Percentiles rank a stretch among this genome's conserved stretches.
Evolutionary conservation across 2,113 vertebrate species (phyloP).

Genomic region (Peromyscus californicus): DNA sequence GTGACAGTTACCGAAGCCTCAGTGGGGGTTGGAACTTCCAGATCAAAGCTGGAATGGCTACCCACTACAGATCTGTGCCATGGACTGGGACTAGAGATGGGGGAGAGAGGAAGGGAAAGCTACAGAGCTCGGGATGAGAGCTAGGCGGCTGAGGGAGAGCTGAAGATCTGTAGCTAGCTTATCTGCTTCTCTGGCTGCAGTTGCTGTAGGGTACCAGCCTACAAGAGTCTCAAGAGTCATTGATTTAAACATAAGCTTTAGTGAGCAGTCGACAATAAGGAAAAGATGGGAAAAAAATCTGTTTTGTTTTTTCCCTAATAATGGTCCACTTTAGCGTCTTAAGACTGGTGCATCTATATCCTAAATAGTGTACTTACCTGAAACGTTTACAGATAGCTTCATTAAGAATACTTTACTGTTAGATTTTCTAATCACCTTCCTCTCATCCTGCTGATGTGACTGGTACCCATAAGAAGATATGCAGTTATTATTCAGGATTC

Average conservation of each 20-base stretch:
- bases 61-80: neutral
- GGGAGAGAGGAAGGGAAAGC: neutral
- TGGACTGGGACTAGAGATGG: neutral
- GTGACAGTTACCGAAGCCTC: no score
- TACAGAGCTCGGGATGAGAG: neutral
- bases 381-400: slow-evolving; percentile 2
- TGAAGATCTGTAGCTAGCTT: neutral
- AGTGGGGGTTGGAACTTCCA: no score
- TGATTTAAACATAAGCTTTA: neutral
- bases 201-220: neutral
- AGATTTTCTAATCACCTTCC: neutral
- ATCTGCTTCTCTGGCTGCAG: neutral
- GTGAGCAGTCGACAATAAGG: neutral
- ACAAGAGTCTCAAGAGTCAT: neutral
- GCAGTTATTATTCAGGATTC: neutral
- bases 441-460: neutral
- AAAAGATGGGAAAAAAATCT: neutral
- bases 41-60: no score
- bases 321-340: neutral
- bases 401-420: slow-evolving; percentile 20
- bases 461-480: neutral
- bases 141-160: neutral
- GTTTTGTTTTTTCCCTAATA: neutral
- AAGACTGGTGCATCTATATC: neutral
- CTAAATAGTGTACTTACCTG: slow-evolving; percentile 27